Evolutionary conservation across 2,113 vertebrate species (phyloP), one percentile per base, ranked within the genome.

Genomic region (Gallinago jamesoni): DNA sequence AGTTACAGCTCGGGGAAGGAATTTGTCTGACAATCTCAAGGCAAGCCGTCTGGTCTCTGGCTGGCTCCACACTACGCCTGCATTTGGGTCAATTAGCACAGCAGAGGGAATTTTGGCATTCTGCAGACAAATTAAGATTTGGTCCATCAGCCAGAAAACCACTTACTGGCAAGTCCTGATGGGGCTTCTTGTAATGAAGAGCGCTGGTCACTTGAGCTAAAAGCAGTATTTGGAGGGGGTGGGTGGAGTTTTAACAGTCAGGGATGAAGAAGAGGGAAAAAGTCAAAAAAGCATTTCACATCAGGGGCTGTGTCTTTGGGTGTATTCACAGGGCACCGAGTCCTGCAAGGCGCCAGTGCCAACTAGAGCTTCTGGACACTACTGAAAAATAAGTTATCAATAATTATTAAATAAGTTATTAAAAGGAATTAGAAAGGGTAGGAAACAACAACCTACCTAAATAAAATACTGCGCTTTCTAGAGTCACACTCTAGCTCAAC

Each of bases 391-490:
- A 80, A 89, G 22, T 92, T 86, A 80, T 17, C 57, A 50, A 35
- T 41, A 73, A 12, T 53, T 93, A 93, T 78, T 81, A 1, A 91
- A 48, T 74, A 94, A 95, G 73, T 80, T 87, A 87, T 72, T 88
- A 31, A 82, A 94, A 81, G 53, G 35, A 80, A 55, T 78, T 89
- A 88, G 57, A 57, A 91, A 92, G 84, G 59, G 73, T 74, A 90
- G 72, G 76, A 88, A 94, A 94, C 43, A 90, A 80, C 2, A 0
- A 37, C 64, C 75, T 94, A 74, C 83, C 68, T 94, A 84, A 92
- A 95, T 94, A 84, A 92, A 94, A 94, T 25, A 75, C 69, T 86
- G 41, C n/a, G 75, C 78, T 23, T 53, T n/a, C 53, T 66, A 76
- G 66, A 95, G 66, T 69, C 70, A 64, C 11, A 0, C 69, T 70